Evolutionary conservation across 2,797 vertebrate genomes (phyloP).

Genomic region (Margarornis squamiger): DNA sequence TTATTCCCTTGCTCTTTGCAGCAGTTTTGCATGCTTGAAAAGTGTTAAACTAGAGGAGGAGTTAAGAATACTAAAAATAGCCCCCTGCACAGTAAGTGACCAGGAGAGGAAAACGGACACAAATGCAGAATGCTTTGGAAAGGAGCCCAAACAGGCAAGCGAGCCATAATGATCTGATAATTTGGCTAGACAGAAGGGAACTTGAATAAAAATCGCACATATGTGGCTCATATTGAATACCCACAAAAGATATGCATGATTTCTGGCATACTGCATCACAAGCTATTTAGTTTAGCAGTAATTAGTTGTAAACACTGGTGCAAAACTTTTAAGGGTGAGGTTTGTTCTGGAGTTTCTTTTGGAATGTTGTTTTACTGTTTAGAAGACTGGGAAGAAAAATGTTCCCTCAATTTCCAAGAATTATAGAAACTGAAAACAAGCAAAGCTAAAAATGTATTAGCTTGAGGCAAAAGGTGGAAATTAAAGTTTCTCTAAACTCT

Average conservation of each 20-base stretch:
- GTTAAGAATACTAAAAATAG: conserved; percentile 13
- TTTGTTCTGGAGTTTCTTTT: not conserved
- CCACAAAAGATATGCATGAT: not conserved
- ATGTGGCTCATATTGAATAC: conserved; percentile 10
- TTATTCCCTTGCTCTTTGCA: not conserved
- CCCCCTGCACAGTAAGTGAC: not conserved
- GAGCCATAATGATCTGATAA: conserved; percentile 36
- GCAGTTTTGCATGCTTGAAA: not conserved
- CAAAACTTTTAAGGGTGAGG: not conserved
- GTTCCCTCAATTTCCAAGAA: not conserved
- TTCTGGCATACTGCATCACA: conserved; percentile 14
- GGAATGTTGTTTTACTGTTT: not conserved
- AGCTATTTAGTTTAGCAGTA: conserved; percentile 20
- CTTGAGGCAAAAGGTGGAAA: conserved; percentile 37
- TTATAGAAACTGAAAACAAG: not conserved
- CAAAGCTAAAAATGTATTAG: not conserved
- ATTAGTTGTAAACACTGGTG: conserved; percentile 3
- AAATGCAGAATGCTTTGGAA: not conserved
- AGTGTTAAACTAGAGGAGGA: not conserved
- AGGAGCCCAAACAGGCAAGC: not conserved
- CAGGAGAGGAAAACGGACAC: not conserved
- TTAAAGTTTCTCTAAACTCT: conserved; percentile 30
- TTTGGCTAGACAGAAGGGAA: conserved; percentile 49
- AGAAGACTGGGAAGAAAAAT: not conserved
- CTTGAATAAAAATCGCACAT: conserved; percentile 28